phyloP scores from a whole-genome alignment of 2,888 invertebrate species.

The Rhyacophila evoluta region DNA sequence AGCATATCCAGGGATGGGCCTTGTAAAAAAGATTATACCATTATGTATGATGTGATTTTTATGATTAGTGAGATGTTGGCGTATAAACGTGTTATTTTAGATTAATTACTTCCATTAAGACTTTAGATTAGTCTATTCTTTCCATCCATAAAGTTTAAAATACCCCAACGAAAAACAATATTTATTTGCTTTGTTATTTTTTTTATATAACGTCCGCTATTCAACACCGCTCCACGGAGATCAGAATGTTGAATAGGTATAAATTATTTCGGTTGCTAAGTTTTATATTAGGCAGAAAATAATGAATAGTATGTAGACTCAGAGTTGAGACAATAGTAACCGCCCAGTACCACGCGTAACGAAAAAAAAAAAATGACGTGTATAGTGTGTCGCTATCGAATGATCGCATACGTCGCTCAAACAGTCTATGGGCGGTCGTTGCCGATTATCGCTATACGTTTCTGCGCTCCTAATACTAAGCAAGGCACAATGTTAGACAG shows the following conservation, averaged over 20 bases:
- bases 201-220: conserved; percentile 24
- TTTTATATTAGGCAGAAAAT: too few species aligned
- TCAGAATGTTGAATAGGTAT: neutral
- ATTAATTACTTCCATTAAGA: too few species aligned
- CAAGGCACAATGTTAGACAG: conserved; percentile 2
- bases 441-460: neutral
- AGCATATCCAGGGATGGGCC: too few species aligned
- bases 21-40: too few species aligned
- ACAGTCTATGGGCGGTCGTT: neutral
- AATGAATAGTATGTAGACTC: too few species aligned
- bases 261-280: neutral
- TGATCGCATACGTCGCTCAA: neutral
- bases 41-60: too few species aligned
- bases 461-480: conserved; percentile 9
- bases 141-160: too few species aligned
- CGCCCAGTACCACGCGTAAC: neutral
- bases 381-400: neutral
- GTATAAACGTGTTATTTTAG: too few species aligned
- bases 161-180: too few species aligned
- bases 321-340: too few species aligned
- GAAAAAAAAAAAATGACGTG: neutral
- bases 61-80: too few species aligned
- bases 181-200: neutral
- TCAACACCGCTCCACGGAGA: neutral
- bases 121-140: too few species aligned